Evolutionary conservation across 2,797 vertebrate genomes (phyloP), one percentile per base, ranked within the genome.

Genomic region (Alosa sapidissima): DNA sequence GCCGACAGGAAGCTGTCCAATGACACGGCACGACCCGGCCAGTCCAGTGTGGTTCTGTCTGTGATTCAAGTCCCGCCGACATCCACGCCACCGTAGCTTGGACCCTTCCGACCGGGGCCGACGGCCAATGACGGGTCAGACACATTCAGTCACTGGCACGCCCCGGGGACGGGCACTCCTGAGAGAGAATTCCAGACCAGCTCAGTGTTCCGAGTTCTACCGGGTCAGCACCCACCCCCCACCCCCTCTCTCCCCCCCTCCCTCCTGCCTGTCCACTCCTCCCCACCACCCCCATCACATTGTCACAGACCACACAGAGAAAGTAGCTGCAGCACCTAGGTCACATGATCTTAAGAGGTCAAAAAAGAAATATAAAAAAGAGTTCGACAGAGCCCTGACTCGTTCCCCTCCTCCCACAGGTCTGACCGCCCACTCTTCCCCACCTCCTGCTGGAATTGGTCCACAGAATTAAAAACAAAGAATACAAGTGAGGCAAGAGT

Each of bases 121-220:
- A 89, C 84, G 0, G 90, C 93, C 94, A 94, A 93, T 92, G 94
- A 95, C 93, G 81, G 89, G 90, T 92, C 90, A 93, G 93, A 94
- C 94, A 96, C 95, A 95, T 95, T 96, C 94, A 94, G 91, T 95
- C 94, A 95, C 89, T 91, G 93, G 93, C 91, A 91, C 92, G 89
- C 91, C 93, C 92, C 91, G 72, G 91, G 91, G 90, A 89, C 88
- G 91, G 52, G 85, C 93, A 91, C 91, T 94, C 94, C 93, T 95
- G 94, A 95, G 94, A 95, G 95, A 93, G 91, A 94, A 96, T 97
- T 96, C 96, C 96, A 97, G 96, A 96, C 95, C 90, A 86, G 95
- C 93, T 88, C 90, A 93, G 91, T 94, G 91, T 95, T 95, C 95
- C 95, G 96, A 96, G 95, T 93, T 92, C 90, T 88, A 89, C 82